A percentile compares a stretch with the other conserved stretches of the same genome.
phyloP scores from a whole-genome alignment of 2,888 invertebrate species.

The Frankliniella fusca region DNA sequence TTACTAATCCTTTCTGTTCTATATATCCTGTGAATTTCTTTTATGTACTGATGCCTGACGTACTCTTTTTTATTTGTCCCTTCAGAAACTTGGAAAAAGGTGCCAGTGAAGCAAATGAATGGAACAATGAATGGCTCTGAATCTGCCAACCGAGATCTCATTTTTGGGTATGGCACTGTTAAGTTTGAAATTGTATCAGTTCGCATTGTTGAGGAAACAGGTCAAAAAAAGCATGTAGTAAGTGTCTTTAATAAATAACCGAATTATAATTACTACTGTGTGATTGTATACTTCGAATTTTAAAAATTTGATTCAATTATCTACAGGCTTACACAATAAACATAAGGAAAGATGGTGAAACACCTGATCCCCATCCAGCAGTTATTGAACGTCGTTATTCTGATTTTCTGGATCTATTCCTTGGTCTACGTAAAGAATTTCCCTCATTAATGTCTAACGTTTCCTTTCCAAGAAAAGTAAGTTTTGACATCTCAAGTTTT shows the following conservation, averaged over 20 bases:
- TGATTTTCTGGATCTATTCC: conserved; percentile 63
- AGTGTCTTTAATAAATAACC: conserved; percentile 31
- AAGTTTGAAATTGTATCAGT: conserved; percentile 65
- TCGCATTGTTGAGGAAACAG: conserved; percentile 58
- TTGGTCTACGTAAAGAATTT: conserved; percentile 57
- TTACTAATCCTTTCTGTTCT: too few species aligned
- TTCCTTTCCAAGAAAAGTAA: conserved; percentile 64
- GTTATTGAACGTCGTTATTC: conserved; percentile 68
- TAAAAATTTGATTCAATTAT: too few species aligned
- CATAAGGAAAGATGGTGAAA: conserved; percentile 57
- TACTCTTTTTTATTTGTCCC: neutral
- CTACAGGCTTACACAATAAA: conserved; percentile 56
- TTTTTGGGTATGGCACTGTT: conserved; percentile 39
- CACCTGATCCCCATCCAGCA: conserved; percentile 58
- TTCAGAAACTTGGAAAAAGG: neutral
- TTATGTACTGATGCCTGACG: neutral
- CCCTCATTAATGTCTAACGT: conserved; percentile 54
- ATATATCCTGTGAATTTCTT: neutral
- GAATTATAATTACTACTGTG: neutral
- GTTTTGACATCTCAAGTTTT: neutral
- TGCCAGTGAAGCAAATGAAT: neutral
- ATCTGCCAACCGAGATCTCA: neutral
- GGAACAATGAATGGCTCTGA: neutral
- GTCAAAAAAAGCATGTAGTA: conserved; percentile 64
- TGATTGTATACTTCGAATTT: too few species aligned